Conservation (phyloP, 2,888 invertebrate species). For the Proisotoma minuta region DNA sequence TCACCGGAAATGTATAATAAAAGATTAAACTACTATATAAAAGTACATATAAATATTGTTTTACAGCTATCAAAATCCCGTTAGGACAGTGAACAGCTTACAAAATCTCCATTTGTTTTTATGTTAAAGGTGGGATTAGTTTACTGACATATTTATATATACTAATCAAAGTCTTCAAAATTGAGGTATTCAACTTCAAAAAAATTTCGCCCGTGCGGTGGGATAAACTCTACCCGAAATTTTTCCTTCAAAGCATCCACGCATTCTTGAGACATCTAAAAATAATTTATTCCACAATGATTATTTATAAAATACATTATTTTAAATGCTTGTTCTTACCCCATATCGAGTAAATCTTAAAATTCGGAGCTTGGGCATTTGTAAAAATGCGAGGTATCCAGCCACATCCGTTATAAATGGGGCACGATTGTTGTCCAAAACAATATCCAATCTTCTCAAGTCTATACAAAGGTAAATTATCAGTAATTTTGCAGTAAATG, state of each 20-base stretch:
- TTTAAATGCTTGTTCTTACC: conserved; percentile 23
- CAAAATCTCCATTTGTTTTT: too few species aligned
- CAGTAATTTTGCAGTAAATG: too few species aligned
- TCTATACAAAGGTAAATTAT: too few species aligned
- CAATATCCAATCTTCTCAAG: conserved; percentile 27
- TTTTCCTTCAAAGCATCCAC: conserved; percentile 23
- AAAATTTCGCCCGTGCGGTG: conserved; percentile 31
- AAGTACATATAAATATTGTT: too few species aligned
- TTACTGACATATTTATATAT: conserved; percentile 8
- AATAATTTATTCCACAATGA: too few species aligned
- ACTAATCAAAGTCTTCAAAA: conserved; percentile 27
- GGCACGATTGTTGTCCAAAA: conserved; percentile 30
- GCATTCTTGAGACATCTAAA: conserved; percentile 33
- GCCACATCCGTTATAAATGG: conserved; percentile 37
- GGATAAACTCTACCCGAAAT: conserved; percentile 17
- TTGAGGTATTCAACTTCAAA: conserved; percentile 34
- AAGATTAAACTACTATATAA: too few species aligned
- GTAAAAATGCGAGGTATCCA: conserved; percentile 31
- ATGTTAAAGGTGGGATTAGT: too few species aligned
- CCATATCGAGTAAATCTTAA: conserved; percentile 35
- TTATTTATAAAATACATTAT: background rate
- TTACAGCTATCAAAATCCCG: too few species aligned
- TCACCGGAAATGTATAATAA: too few species aligned
- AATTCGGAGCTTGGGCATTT: conserved; percentile 32
- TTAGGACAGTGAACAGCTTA: too few species aligned